Evolutionary conservation across 1,140 invertebrate genomes (phyloP).

Genomic region (Penaeus chinensis): DNA sequence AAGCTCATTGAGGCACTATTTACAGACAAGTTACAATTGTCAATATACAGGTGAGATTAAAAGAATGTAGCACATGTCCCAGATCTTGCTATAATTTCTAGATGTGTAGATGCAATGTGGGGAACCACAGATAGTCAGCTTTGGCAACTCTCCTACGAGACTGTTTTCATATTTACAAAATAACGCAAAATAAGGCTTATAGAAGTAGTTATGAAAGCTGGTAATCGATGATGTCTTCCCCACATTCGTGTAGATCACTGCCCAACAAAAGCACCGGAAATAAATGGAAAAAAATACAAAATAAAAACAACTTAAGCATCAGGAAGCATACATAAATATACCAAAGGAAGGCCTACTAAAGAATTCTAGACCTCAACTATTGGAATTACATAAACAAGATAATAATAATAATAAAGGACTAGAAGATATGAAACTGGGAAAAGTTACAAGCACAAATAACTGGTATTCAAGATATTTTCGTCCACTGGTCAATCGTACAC

Average conservation of each 20-base stretch:
- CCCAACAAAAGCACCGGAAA: constrained; percentile 55
- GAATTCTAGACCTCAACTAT: constrained; percentile 31
- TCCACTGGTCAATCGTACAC: constrained; percentile 12
- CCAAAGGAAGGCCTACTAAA: constrained; percentile 11
- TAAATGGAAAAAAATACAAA: neutral
- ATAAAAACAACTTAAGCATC: neutral
- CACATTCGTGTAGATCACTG: constrained; percentile 41
- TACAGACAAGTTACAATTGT: constrained; percentile 36
- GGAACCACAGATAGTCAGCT: constrained; percentile 13
- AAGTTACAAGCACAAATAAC: constrained; percentile 11
- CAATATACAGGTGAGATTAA: neutral
- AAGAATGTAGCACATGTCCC: neutral
- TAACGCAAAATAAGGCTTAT: constrained; percentile 19
- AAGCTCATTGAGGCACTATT: constrained; percentile 56
- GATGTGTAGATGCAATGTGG: too few species aligned
- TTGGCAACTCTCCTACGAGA: constrained; percentile 4
- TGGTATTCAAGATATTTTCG: neutral
- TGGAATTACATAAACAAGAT: constrained; percentile 21
- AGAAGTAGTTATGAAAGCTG: constrained; percentile 12
- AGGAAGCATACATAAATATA: neutral
- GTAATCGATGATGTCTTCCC: constrained; percentile 1
- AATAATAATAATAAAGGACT: constrained; percentile 23
- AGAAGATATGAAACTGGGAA: constrained; percentile 34
- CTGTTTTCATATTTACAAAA: constrained; percentile 16
- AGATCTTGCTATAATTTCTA: neutral